Percentiles rank a stretch among this genome's conserved stretches.
Evolutionary conservation across 2,888 invertebrate genomes (phyloP).

Genomic region (Merodon equestris): DNA sequence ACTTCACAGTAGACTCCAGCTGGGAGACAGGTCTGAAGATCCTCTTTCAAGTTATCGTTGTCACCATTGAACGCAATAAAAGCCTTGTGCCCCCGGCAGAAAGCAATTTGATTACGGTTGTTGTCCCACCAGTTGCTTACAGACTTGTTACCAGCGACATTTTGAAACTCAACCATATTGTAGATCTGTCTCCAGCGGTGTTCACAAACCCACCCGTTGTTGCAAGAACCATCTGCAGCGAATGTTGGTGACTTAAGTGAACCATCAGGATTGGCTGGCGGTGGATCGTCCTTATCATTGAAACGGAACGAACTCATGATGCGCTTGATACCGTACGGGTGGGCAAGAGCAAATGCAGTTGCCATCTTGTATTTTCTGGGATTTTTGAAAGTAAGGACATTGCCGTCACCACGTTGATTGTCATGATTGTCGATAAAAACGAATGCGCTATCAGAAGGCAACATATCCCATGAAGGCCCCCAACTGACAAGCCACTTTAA

Average conservation of each 20-base stretch:
- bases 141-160: slow-evolving; percentile 81
- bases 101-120: slow-evolving; percentile 88
- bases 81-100: slow-evolving; percentile 85
- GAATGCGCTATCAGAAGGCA: slow-evolving; percentile 82
- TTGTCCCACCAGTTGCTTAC: slow-evolving; percentile 88
- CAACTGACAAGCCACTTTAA: slow-evolving; percentile 84
- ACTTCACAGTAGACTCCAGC: slow-evolving; percentile 90
- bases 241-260: slow-evolving; percentile 81
- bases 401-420: slow-evolving; percentile 86
- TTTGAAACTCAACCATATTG: slow-evolving; percentile 87
- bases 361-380: slow-evolving; percentile 88
- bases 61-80: slow-evolving; percentile 89
- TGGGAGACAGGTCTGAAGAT: slow-evolving; percentile 84
- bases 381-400: slow-evolving; percentile 85
- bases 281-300: slow-evolving; percentile 81
- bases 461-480: slow-evolving; percentile 85
- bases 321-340: slow-evolving; percentile 88
- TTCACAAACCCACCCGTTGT: slow-evolving; percentile 88
- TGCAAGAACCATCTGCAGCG: slow-evolving; percentile 83
- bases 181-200: slow-evolving; percentile 89
- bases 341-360: slow-evolving; percentile 92
- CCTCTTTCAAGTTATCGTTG: slow-evolving; percentile 79
- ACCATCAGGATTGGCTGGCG: slow-evolving; percentile 82
- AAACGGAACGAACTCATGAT: slow-evolving; percentile 93
- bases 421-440: slow-evolving; percentile 96